phyloP scores from a whole-genome alignment of 2,888 invertebrate species.

The Tenthredo mesomela region DNA sequence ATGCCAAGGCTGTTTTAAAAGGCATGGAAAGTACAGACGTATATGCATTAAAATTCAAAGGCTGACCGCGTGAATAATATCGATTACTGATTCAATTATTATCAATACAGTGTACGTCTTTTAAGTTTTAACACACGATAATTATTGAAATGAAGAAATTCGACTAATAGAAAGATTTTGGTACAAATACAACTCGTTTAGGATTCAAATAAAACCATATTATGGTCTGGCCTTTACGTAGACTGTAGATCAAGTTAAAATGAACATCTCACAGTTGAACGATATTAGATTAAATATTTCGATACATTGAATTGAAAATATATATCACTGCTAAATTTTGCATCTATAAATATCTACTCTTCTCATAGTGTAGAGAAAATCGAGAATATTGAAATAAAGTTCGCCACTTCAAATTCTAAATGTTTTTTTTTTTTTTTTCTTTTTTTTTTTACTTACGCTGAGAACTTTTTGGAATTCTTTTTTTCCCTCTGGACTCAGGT shows the following conservation, averaged over 20 bases:
- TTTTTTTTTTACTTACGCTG: conserved; percentile 79
- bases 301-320: background rate
- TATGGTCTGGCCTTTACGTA: background rate
- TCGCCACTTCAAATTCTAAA: background rate
- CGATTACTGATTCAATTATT: background rate
- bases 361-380: background rate
- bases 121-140: background rate
- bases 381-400: background rate
- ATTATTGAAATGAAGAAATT: background rate
- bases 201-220: background rate
- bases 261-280: background rate
- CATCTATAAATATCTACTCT: background rate
- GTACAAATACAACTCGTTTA: background rate
- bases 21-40: background rate
- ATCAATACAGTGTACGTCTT: background rate
- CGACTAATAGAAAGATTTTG: background rate
- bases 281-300: background rate
- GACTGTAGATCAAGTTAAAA: background rate
- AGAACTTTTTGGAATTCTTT: conserved; percentile 86
- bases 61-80: conserved; percentile 7
- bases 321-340: background rate
- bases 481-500: conserved; percentile 84
- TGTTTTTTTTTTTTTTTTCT: background rate
- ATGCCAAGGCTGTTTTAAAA: conserved; percentile 29
- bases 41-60: conserved; percentile 13